Evolutionary conservation across 2,797 vertebrate species (phyloP), one percentile per base, ranked within the genome.

Genomic region (Gobio occitaniae): DNA sequence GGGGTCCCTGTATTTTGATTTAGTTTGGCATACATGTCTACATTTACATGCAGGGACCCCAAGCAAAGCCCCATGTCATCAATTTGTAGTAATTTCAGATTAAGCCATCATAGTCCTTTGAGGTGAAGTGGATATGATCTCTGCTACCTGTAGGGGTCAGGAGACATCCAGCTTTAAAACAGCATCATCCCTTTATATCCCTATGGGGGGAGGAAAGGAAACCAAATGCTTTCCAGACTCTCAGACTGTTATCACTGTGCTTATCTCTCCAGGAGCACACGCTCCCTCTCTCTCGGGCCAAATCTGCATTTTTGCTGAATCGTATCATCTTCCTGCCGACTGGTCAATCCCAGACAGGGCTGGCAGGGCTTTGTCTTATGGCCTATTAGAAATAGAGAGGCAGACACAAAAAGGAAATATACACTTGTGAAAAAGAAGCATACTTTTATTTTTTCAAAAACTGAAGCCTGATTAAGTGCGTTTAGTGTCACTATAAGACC

Each of bases 261-360:
- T 80, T 56, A 75, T 76, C 71, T 68, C 50, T 81, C 29, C 71
- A 70, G 63, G 47, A 79, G 79, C 84, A 52, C 41, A 16, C 36
- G 25, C 78, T 82, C 50, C n/a, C 56, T 63, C 69, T 68, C 77
- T 76, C 52, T 80, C 11, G n/a, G 50, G 70, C 82, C 83, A 72
- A 78, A 87, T 86, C 84, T 86, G 70, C 78, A 81, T 86, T 86
- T 82, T 76, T 82, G 71, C 84, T 76, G 69, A 81, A 81, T 81
- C 50, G 17, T 80, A 72, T 85, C 70, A 72, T 75, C 78, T 75
- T 86, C 78, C 48, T 72, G 38, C 78, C 19, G 13, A 79, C 78
- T 54, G 84, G 72, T 84, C 74, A 77, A 21, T 41, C 38, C 54
- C 38, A 50, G 38, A 66, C 50, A 29, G 2, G 29, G 38, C 71